Evolutionary conservation across 1,140 invertebrate species (phyloP), one percentile per base, ranked within the genome.

Genomic region (Triops longicaudatus): DNA sequence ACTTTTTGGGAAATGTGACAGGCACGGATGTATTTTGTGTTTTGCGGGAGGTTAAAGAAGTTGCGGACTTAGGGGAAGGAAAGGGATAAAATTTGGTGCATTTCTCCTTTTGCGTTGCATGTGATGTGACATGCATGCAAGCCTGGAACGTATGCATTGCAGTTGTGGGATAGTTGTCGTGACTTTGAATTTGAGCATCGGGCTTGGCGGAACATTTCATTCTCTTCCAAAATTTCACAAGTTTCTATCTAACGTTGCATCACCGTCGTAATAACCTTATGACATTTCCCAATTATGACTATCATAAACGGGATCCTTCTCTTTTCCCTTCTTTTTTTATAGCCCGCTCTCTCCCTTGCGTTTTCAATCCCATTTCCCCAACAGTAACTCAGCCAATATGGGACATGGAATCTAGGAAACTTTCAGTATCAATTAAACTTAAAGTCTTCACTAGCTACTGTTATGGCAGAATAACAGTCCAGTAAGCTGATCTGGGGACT

Each of bases 231-330:
- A 22, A 14, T 17, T 63, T 63, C 31, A 63, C 17, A 22, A 63
- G 50, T 17, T 63, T 17, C 10, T 63, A 63, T 63, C 50, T 63
- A 63, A 63, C 50, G 17, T 37, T 37, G 31, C 31, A 37, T 37
- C 31, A 37, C 31, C 31, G 31, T 7, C 7, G 31, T 37, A 37
- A 37, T n/a, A 63, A 63, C 50, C 14, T 9, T 63, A 22, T 22
- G 50, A 63, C 50, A 63, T 22, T 63, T 63, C 17, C 11, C 50
- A n/a, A 63, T 63, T 63, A 63, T 63, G 50, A 63, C 50, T 63
- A 22, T 63, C 50, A 63, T 63, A 63, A 63, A 63, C 50, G 50
- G 50, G 31, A 37, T 37, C 31, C 31, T 2, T 37, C 31, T 37
- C 31, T 37, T 37, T 37, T 37, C 31, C 31, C 7, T 7, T 37